Evolutionary conservation across 1,140 invertebrate species (phyloP), one percentile per base, ranked within the genome.

Genomic region (Macrotrachela quadricornifera): DNA sequence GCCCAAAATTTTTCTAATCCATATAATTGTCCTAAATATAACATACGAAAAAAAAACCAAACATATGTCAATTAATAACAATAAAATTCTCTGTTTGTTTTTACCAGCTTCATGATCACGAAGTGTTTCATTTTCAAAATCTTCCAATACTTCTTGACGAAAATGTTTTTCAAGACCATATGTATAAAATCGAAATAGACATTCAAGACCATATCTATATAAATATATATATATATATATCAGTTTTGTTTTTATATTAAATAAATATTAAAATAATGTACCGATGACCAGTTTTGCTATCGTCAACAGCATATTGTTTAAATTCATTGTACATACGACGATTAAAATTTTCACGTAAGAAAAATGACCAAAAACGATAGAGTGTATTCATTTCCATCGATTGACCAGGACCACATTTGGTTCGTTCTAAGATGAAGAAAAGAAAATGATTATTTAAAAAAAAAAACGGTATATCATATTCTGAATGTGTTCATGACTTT

Each of bases 1-100:
- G 90, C 88, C 86, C 90, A 95, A 71, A 96, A 97, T 68, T 97
- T 97, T 71, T 97, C 92, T 46, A 97, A 71, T 40, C 91, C 92
- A 73, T 96, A 97, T 16, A 95, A 71, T 72, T 96, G 86, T 69
- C 86, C 84, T 85, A 21, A 17, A 9, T 2, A 17, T 16, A 46
- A 46, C 6, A 46, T n/a, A 14, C 11, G 13, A 39, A 18, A 46
- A 17, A 14, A 42, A 13, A 16, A 14, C 17, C 51, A 56, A 44
- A 48, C n/a, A n/a, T n/a, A n/a, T n/a, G n/a, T n/a, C n/a, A n/a
- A n/a, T n/a, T n/a, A n/a, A n/a, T n/a, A n/a, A n/a, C n/a, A n/a
- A 43, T 48, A 54, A 39, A 10, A 37, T 30, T 30, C 8, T 30
- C 8, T 30, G 2, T 30, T 30, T 45, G 30, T 12, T 21, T 14